phyloP scores from a whole-genome alignment of 2,797 vertebrate genomes.

The Thalassophryne amazonica region DNA sequence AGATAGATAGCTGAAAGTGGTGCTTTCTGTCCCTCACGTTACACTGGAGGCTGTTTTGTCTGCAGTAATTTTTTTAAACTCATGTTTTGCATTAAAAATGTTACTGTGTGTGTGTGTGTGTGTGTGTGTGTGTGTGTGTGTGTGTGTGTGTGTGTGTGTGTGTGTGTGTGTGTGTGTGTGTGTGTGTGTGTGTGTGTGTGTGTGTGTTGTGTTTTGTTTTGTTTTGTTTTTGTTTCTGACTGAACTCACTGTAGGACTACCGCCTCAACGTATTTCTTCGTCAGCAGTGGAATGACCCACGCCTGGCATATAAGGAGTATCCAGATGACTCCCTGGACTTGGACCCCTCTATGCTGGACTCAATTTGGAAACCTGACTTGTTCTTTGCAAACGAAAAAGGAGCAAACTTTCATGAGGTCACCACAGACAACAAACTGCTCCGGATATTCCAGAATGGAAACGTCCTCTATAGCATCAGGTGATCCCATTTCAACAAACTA shows the following conservation, averaged over 20 bases:
- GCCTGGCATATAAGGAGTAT: constrained; percentile 90
- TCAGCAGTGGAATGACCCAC: constrained; percentile 95
- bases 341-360: constrained; percentile 94
- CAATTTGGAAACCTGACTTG: constrained; percentile 95
- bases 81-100: too few species aligned
- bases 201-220: too few species aligned
- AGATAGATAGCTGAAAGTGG: too few species aligned
- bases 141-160: too few species aligned
- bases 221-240: not conserved
- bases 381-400: constrained; percentile 97
- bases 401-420: constrained; percentile 94
- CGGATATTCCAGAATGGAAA: constrained; percentile 95
- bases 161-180: too few species aligned
- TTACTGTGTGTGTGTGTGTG: too few species aligned
- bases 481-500: constrained; percentile 2
- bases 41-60: too few species aligned
- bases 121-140: too few species aligned
- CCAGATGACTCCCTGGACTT: constrained; percentile 92
- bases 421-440: constrained; percentile 94
- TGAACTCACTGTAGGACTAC: constrained; percentile 81
- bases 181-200: too few species aligned
- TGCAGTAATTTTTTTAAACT: too few species aligned
- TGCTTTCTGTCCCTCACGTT: too few species aligned
- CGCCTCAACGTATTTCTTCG: constrained; percentile 91
- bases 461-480: constrained; percentile 97